Evolutionary conservation across 2,797 vertebrate genomes (phyloP).

Genomic region (Cyclura pinguis): DNA sequence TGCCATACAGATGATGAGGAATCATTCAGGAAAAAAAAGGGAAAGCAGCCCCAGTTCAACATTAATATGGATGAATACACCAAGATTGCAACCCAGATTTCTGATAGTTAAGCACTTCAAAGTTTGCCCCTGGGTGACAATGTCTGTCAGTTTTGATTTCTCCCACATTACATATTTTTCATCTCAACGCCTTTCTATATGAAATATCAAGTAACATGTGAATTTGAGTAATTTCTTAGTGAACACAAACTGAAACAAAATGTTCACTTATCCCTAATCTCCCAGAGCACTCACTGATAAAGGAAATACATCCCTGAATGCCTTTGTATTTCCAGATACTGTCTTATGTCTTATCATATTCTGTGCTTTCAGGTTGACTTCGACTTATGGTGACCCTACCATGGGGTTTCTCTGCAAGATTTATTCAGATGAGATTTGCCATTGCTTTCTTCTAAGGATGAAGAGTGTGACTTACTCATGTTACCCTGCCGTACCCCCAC

Average conservation of each 20-base stretch:
- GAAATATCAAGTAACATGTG: not conserved
- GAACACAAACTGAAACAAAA: not conserved
- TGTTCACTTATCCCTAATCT: not conserved
- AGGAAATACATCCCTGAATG: not conserved
- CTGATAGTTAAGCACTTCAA: not conserved
- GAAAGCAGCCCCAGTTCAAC: not conserved
- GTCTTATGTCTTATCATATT: no score
- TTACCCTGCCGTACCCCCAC: no score
- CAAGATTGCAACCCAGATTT: not conserved
- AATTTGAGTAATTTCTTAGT: not conserved
- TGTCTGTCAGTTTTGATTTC: not conserved
- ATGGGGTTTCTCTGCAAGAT: no score
- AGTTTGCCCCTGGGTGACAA: no score
- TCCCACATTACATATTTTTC: not conserved
- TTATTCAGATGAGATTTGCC: no score
- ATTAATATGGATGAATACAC: not conserved
- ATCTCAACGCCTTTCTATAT: not conserved
- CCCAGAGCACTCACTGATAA: not conserved
- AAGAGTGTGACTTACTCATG: no score
- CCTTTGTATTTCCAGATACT: no score
- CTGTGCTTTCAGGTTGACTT: no score
- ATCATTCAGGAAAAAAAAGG: not conserved
- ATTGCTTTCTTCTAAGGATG: no score
- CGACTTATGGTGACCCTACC: no score
- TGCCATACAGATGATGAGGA: no score